Evolutionary conservation across 1,140 invertebrate species (phyloP), one percentile per base, ranked within the genome.

Genomic region (Sipha flava): DNA sequence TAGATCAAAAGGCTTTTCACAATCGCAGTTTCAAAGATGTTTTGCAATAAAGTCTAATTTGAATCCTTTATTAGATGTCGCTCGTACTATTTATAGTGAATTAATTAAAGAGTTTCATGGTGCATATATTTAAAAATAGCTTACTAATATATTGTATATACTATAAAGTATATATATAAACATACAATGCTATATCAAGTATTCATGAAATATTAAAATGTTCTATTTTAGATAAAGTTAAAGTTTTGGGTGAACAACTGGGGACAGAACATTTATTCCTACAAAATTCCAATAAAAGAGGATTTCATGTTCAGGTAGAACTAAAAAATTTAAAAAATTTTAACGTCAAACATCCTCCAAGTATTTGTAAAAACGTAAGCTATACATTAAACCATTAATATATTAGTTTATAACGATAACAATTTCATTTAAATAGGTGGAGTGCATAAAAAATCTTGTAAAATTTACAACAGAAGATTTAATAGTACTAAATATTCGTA

Each of bases 391-490:
- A 59, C 31, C 16, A 59, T 6, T 26, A 7, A 29, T 18, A 10
- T 26, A 10, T 40, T 9, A 40, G 29, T 1, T 0, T 66, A 64
- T 23, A n/a, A 29, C 7, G 43, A 68, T 3, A 6, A 21, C 1
- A 52, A 16, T 75, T 52, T 1, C 79, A 81, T 82, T 85, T 85
- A 83, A 86, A 29, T 84, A 93, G 89, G 89, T 92, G 16, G 87
- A 89, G 79, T 89, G 89, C 80, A 88, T 86, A 54, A 88, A 88
- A 77, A 90, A 88, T 68, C 86, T 85, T 12, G 84, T 93, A 18
- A 90, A 89, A 12, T 94, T 94, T 88, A 95, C 94, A 21, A 95
- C 94, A 0, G 88, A 91, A 82, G 89, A 91, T 82, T 84, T 97
- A 80, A 88, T 94, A 26, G 87, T 89, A 43, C 86, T 92, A 18